A percentile compares a stretch with the other conserved stretches of the same genome.
These are phyloP conservation scores for Margaritifera margaritifera DNA, from an alignment of 2,888 invertebrate species.

Conservation along the genomic window DNA sequence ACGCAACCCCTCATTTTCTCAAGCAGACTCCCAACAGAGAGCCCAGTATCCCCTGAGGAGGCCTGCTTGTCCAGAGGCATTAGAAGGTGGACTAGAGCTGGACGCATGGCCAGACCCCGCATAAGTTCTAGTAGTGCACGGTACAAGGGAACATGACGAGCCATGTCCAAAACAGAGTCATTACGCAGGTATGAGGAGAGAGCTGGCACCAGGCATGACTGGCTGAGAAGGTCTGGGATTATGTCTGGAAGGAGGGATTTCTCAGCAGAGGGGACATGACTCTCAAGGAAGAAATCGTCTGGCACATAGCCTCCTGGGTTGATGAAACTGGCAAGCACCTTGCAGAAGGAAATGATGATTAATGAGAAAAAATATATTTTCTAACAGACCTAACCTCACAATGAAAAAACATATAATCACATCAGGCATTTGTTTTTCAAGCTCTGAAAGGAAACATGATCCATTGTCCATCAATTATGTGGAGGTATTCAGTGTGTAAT, in stretches of 20 bases:
- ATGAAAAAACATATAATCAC: background rate
- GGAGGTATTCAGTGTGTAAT: background rate
- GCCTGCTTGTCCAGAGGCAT: constrained; percentile 75
- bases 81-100: constrained; percentile 78
- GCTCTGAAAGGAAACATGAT: too few relatives aligned
- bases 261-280: constrained; percentile 40
- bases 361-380: constrained; percentile 8
- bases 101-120: constrained; percentile 80
- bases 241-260: constrained; percentile 72
- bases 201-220: constrained; percentile 89
- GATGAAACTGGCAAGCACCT: constrained; percentile 91
- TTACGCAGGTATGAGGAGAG: constrained; percentile 92
- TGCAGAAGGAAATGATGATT: constrained; percentile 36
- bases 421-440: too few relatives aligned
- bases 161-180: constrained; percentile 97
- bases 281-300: constrained; percentile 44
- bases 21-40: constrained; percentile 84
- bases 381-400: background rate
- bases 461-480: background rate
- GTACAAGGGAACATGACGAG: constrained; percentile 95
- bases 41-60: constrained; percentile 71
- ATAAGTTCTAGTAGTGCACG: constrained; percentile 86
- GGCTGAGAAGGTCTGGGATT: constrained; percentile 84
- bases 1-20: constrained; percentile 92
- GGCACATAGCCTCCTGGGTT: constrained; percentile 77